Percentiles rank a stretch among this genome's conserved stretches.
Conservation (phyloP, 1,140 invertebrate genomes). For the Procambarus virginalis region DNA sequence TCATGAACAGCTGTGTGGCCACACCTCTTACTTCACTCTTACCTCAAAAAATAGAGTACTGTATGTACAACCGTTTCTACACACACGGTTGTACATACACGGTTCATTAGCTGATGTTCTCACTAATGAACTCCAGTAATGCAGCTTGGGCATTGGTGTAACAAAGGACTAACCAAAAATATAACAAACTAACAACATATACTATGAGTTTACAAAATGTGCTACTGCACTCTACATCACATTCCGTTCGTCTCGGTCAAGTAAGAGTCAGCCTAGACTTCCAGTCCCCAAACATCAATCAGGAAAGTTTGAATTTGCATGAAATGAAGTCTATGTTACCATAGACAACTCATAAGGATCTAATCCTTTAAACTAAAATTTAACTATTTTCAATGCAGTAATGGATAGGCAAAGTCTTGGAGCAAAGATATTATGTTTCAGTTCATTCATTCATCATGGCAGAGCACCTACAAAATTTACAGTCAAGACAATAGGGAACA, state of each 20-base stretch:
- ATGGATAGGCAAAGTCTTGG: not conserved
- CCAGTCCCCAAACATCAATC: not conserved
- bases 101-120: not conserved
- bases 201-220: not conserved
- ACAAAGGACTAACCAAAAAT: not conserved
- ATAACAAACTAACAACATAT: not conserved
- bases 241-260: not conserved
- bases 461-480: slow-evolving; percentile 6
- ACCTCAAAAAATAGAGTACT: not conserved
- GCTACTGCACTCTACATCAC: not conserved
- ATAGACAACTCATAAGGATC: not conserved
- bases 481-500: slow-evolving; percentile 12
- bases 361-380: not conserved
- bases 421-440: not conserved
- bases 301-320: not conserved
- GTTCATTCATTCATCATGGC: not conserved
- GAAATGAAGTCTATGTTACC: not conserved
- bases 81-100: not conserved
- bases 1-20: no score
- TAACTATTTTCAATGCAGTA: not conserved
- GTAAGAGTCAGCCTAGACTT: not conserved
- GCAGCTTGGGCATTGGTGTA: not conserved
- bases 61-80: not conserved
- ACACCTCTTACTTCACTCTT: not conserved
- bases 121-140: not conserved